Conservation (phyloP, 1,140 invertebrate species). For the Drosophila pectinifera region DNA sequence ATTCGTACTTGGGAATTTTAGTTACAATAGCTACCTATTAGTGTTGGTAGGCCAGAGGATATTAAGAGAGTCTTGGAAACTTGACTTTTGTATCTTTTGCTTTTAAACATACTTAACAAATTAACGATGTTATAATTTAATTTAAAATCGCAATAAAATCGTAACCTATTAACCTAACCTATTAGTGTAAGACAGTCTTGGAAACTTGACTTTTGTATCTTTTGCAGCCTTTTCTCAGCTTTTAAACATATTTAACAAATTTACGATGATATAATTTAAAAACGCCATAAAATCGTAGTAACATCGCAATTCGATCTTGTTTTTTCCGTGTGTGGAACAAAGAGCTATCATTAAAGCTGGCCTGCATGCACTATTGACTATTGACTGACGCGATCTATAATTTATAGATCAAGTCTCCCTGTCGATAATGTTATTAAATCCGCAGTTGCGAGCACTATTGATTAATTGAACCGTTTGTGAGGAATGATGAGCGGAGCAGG, state of each 20-base stretch:
- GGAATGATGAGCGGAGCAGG: slow-evolving; percentile 72
- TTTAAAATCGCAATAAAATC: too few species aligned
- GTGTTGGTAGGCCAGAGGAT: not conserved
- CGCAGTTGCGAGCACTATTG: slow-evolving; percentile 73
- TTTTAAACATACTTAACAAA: too few species aligned
- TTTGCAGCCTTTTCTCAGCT: too few species aligned
- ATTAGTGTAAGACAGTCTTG: not conserved
- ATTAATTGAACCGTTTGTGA: slow-evolving; percentile 80
- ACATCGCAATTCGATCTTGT: not conserved
- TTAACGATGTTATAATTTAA: too few species aligned
- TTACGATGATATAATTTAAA: too few species aligned
- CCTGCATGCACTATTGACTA: slow-evolving; percentile 64
- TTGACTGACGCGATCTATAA: slow-evolving; percentile 80
- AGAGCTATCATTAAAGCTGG: slow-evolving; percentile 59
- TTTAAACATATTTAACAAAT: too few species aligned
- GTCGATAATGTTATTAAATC: slow-evolving; percentile 78
- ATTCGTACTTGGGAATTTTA: not conserved
- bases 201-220: too few species aligned
- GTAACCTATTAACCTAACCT: too few species aligned
- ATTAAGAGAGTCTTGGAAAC: not conserved
- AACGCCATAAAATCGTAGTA: too few species aligned
- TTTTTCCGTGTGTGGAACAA: slow-evolving; percentile 15
- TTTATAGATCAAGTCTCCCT: slow-evolving; percentile 69
- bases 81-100: too few species aligned
- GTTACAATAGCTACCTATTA: not conserved